Base-by-base conservation (phyloP, 1,140 invertebrate species). In the Tribolium madens region DNA sequence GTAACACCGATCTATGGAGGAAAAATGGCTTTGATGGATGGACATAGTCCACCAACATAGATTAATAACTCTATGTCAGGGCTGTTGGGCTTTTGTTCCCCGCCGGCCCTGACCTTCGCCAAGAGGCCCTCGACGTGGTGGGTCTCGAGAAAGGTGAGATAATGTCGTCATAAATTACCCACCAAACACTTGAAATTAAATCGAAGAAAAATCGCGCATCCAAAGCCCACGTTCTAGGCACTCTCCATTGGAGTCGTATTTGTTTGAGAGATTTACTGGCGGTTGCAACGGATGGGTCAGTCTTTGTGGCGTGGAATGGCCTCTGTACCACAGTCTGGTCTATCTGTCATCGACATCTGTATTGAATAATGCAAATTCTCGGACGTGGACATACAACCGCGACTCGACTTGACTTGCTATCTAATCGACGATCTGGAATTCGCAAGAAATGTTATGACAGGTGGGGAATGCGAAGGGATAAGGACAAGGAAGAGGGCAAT, bases 311-410 rank as follows among this genome's bases (percentile, higher is more conserved):
- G 7, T 14, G 50, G 12, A 13, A 17, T 53, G 12, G 15, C 12
- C 7, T 53, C 50, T 15, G 12, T 17, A 6, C 50, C 2, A 17
- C 1, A 17, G 13, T 12, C 52, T 18, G 52, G 57, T 64, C 57
- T 64, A 64, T 64, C 57, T 33, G 57, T 64, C 57, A 64, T 64
- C 57, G 26, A 64, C 26, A 64, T 64, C 57, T 64, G 57, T 64
- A 64, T 64, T 64, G 57, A 64, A 64, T 64, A 64, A 64, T 64
- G 57, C 57, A 64, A 64, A 64, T 64, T 64, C 57, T 64, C 26
- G 26, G 57, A 64, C 57, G 26, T 64, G 57, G 31, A 64, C 57
- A 18, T 64, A 31, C 57, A 64, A 64, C 57, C 21, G 57, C 57
- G 57, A 64, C 57, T 64, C 57, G 57, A 21, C 57, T 12, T 13